Percentiles rank a stretch among this genome's conserved stretches.
phyloP scores from a whole-genome alignment of 1,140 invertebrate genomes.

The Hycleus phaleratus region DNA sequence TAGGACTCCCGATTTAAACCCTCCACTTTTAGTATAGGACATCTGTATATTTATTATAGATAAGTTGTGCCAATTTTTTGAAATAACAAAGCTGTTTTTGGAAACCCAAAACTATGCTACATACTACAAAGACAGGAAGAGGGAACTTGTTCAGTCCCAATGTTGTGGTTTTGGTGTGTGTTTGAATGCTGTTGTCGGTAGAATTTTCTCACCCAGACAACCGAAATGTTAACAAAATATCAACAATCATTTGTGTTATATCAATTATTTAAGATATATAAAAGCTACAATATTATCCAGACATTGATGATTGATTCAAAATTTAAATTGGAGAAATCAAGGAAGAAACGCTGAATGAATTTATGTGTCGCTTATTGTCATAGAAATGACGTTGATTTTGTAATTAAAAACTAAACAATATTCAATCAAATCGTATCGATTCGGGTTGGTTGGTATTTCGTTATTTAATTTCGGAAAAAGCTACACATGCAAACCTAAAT shows the following conservation, averaged over 20 bases:
- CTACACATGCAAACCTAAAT: too few relatives aligned
- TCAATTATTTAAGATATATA: not conserved
- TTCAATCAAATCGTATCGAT: not conserved
- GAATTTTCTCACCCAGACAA: too few relatives aligned
- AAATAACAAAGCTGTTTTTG: constrained; percentile 14
- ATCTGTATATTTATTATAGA: not conserved
- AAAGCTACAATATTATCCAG: not conserved
- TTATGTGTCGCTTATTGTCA: too few relatives aligned
- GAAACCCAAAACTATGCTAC: not conserved
- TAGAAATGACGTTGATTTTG: too few relatives aligned
- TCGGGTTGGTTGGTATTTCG: too few relatives aligned
- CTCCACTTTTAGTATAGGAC: too few relatives aligned
- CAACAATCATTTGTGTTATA: not conserved
- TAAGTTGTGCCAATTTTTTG: constrained; percentile 16
- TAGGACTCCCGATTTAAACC: too few relatives aligned
- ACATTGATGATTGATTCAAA: too few relatives aligned
- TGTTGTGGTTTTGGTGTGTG: not conserved
- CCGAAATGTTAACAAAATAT: not conserved
- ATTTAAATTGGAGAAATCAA: too few relatives aligned
- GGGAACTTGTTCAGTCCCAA: not conserved
- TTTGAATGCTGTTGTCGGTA: not conserved
- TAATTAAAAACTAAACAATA: not conserved
- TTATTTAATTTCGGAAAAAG: too few relatives aligned
- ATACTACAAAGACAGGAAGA: constrained; percentile 1
- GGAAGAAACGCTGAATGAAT: too few relatives aligned